Evolutionary conservation across 2,113 vertebrate species (phyloP).

Genomic region (Zosterops hypoxanthus): DNA sequence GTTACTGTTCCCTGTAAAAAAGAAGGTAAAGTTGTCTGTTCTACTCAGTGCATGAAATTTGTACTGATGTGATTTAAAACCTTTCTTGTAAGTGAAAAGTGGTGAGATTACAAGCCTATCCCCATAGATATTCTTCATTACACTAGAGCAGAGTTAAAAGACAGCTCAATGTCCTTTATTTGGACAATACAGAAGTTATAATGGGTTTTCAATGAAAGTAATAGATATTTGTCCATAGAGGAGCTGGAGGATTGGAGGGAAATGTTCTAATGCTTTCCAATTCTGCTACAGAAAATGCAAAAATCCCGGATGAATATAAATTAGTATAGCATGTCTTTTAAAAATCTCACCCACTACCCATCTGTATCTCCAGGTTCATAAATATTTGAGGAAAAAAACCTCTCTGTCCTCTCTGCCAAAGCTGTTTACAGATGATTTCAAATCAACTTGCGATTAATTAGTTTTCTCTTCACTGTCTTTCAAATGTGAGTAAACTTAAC

Average conservation of each 20-base stretch:
- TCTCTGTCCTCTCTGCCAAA: neutral
- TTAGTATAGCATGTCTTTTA: neutral
- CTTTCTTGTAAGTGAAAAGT: neutral
- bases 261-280: neutral
- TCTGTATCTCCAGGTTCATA: conserved; percentile 17
- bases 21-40: neutral
- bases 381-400: neutral
- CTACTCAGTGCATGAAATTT: neutral
- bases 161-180: neutral
- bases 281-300: neutral
- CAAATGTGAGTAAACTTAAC: neutral
- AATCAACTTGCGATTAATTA: neutral
- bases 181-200: neutral
- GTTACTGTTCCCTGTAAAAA: neutral
- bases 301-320: neutral
- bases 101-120: neutral
- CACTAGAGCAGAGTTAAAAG: neutral
- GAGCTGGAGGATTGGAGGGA: neutral
- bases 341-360: conserved; percentile 46
- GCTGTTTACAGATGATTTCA: neutral
- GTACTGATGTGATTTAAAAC: neutral
- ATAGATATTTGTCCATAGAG: neutral
- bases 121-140: neutral
- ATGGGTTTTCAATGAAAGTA: neutral
- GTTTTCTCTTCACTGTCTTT: neutral